Conservation (phyloP, 2,113 vertebrate species). For the Psephotus haematonotus region DNA sequence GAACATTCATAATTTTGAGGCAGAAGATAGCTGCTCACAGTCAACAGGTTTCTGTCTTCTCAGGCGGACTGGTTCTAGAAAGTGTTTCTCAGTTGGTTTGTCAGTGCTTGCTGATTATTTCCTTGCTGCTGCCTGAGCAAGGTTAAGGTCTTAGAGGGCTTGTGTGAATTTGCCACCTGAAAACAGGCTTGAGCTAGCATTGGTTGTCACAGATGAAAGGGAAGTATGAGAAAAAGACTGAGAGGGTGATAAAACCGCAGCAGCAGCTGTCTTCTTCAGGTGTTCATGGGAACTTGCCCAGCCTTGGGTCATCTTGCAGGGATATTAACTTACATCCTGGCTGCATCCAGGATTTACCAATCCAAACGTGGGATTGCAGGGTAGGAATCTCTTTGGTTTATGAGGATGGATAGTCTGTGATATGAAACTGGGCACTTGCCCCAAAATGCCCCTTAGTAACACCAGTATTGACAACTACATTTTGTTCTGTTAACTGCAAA, state of each 20-base stretch:
- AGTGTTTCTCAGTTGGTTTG: not conserved
- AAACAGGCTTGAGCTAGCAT: not conserved
- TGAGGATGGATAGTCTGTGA: accelerated
- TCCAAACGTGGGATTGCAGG: not conserved
- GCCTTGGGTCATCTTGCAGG: not conserved
- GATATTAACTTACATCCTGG: not conserved
- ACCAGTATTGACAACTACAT: not conserved
- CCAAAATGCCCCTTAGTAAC: not conserved
- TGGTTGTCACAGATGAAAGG: not conserved
- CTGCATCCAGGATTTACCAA: not conserved
- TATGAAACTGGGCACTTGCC: not conserved
- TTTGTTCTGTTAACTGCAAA: not conserved
- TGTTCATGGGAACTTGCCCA: not conserved
- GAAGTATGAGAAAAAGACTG: not conserved
- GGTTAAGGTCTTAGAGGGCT: not conserved
- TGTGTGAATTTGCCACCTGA: not conserved
- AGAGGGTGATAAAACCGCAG: not conserved
- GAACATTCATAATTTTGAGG: not conserved
- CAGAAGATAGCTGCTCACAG: not conserved
- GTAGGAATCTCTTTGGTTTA: not conserved
- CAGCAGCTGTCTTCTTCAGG: not conserved
- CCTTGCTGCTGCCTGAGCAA: not conserved
- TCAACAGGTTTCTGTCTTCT: not conserved
- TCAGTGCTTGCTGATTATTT: not conserved
- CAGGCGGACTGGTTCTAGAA: not conserved